These are phyloP conservation scores for Neofelis nebulosa DNA, from an alignment of 2,113 vertebrate species.

Conservation along the genomic window DNA sequence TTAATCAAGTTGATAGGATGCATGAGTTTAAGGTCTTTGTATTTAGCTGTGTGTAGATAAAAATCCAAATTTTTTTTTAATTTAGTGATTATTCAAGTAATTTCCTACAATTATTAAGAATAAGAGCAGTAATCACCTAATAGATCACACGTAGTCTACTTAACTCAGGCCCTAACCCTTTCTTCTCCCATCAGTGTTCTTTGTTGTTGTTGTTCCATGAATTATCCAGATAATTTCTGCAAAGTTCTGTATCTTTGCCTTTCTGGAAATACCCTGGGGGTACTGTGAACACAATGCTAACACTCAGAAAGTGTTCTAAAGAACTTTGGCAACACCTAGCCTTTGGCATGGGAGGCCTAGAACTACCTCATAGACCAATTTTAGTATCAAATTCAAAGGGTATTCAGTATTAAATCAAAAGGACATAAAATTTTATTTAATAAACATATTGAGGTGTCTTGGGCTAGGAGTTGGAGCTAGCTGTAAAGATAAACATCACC, in stretches of 20 bases:
- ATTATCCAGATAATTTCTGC: not conserved
- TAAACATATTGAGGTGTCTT: not conserved
- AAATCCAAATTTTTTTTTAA: not conserved
- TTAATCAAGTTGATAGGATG: not conserved
- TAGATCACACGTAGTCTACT: not conserved
- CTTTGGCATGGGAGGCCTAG: not conserved
- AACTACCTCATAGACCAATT: not conserved
- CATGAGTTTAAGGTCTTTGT: not conserved
- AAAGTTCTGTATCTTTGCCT: not conserved
- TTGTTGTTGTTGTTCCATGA: not conserved
- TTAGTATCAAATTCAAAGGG: not conserved
- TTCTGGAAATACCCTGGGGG: not conserved
- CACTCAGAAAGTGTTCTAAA: not conserved
- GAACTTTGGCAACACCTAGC: not conserved
- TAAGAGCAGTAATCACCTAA: not conserved
- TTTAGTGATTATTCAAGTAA: not conserved
- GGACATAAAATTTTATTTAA: not conserved
- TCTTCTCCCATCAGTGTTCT: not conserved
- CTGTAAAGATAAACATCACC: not conserved
- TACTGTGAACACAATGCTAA: not conserved
- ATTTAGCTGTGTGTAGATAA: not conserved
- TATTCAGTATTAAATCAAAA: not conserved
- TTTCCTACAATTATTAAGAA: not conserved
- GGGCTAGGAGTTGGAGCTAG: not conserved
- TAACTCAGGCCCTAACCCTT: not conserved